phyloP scores from a whole-genome alignment of 2,113 vertebrate genomes.

The Platichthys stellatus region DNA sequence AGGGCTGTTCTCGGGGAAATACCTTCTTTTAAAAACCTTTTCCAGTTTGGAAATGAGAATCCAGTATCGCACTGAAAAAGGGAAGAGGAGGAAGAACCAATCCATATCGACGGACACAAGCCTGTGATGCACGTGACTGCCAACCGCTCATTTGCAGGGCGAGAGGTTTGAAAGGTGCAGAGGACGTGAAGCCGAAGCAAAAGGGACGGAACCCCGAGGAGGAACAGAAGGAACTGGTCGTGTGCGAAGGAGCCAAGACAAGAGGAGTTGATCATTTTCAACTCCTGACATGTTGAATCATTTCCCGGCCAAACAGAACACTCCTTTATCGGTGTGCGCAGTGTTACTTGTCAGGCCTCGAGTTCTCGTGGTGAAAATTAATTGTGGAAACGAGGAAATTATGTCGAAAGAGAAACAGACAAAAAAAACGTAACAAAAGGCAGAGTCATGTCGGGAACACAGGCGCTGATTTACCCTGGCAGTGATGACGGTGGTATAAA shows the following conservation, averaged over 20 bases:
- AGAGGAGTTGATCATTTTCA: conserved; percentile 47
- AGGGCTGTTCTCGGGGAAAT: neutral
- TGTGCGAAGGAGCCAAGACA: conserved; percentile 37
- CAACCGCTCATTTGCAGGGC: neutral
- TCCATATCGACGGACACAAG: too few relatives aligned
- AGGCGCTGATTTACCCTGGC: conserved; percentile 15
- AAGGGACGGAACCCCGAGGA: conserved; percentile 7
- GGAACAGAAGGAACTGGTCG: conserved; percentile 31
- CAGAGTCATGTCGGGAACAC: conserved; percentile 46
- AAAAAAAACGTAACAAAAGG: conserved; percentile 51
- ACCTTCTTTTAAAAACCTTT: too few relatives aligned
- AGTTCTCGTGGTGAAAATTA: conserved; percentile 36
- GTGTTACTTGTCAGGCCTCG: conserved; percentile 48
- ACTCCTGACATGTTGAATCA: conserved; percentile 46
- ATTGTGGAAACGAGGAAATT: conserved; percentile 37
- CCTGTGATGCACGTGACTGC: too few relatives aligned
- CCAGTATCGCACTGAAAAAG: too few relatives aligned
- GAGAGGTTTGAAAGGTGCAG: conserved; percentile 45
- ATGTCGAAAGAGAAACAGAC: conserved; percentile 26
- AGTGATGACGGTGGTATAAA: conserved; percentile 29
- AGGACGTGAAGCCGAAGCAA: conserved; percentile 6
- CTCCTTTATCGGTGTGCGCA: conserved; percentile 40
- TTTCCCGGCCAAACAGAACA: conserved; percentile 35
- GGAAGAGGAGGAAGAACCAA: too few relatives aligned
- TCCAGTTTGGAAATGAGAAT: too few relatives aligned